phyloP scores from a whole-genome alignment of 1,140 invertebrate genomes.

The Bombus confusus region DNA sequence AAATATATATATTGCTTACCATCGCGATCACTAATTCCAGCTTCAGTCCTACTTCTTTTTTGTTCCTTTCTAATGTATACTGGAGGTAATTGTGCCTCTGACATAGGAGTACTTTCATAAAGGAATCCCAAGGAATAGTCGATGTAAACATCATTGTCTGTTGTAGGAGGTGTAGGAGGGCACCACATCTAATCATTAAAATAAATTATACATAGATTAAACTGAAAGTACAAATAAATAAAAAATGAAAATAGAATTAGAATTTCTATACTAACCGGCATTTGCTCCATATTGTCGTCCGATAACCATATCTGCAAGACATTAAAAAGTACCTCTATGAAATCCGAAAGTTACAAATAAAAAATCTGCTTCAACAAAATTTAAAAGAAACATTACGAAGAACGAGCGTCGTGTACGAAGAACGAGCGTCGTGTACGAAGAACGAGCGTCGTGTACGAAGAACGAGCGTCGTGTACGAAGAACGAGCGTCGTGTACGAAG shows the following conservation, averaged over 20 bases:
- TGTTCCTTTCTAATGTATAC: slow-evolving; percentile 92
- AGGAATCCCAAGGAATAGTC: slow-evolving; percentile 92
- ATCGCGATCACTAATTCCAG: slow-evolving; percentile 79
- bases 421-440: slow-evolving; percentile 31
- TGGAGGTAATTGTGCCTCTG: slow-evolving; percentile 92
- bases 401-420: slow-evolving; percentile 29
- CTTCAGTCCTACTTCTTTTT: slow-evolving; percentile 88
- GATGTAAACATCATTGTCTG: slow-evolving; percentile 95
- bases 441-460: slow-evolving; percentile 31
- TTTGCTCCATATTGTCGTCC: slow-evolving; percentile 87
- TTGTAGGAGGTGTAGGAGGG: slow-evolving; percentile 95
- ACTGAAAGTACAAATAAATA: not conserved
- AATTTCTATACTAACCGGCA: slow-evolving; percentile 87
- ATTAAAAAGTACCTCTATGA: slow-evolving; percentile 61
- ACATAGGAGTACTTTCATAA: slow-evolving; percentile 92
- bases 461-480: slow-evolving; percentile 31
- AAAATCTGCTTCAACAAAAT: slow-evolving; percentile 21
- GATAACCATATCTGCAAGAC: slow-evolving; percentile 88
- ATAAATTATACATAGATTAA: not conserved
- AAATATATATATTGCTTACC: slow-evolving; percentile 68
- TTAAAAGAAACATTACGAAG: slow-evolving; percentile 11
- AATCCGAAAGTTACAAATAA: not conserved
- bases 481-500: slow-evolving; percentile 29
- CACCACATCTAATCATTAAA: slow-evolving; percentile 91
- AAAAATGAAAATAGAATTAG: not conserved